Evolutionary conservation across 2,888 invertebrate genomes (phyloP).

Genomic region (Athalia cordata): DNA sequence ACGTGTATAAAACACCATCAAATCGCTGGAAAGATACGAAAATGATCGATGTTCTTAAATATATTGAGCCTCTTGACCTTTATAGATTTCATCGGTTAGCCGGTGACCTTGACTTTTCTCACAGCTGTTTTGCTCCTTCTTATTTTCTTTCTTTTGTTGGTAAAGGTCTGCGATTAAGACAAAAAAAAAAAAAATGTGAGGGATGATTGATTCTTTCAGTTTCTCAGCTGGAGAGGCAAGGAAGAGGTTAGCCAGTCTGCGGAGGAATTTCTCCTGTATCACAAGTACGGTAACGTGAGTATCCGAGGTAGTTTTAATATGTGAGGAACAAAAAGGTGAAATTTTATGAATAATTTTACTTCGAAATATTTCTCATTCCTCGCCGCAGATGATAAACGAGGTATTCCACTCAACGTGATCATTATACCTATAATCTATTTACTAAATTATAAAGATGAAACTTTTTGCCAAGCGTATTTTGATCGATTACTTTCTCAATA

Average conservation of each 20-base stretch:
- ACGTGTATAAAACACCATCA: constrained; percentile 13
- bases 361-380: constrained; percentile 5
- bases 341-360: constrained; percentile 8
- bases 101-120: neutral
- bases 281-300: constrained; percentile 95
- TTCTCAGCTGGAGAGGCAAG: constrained; percentile 89
- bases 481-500: constrained; percentile 30
- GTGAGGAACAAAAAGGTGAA: neutral
- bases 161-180: neutral
- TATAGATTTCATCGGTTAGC: constrained; percentile 8
- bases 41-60: constrained; percentile 16
- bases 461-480: constrained; percentile 15
- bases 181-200: neutral
- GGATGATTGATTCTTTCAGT: constrained; percentile 73
- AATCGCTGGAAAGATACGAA: constrained; percentile 15
- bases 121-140: too few relatives aligned
- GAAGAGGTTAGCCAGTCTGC: constrained; percentile 89
- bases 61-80: constrained; percentile 1
- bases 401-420: constrained; percentile 29
- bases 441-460: neutral
- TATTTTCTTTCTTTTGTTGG: too few relatives aligned
- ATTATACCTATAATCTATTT: neutral
- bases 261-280: constrained; percentile 90
- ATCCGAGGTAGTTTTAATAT: constrained; percentile 57
- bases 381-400: constrained; percentile 45